These are phyloP conservation scores for Apostichopus parvimensis DNA, from an alignment of 35 echinoderm and acorn worm species.

Conservation along the genomic window DNA sequence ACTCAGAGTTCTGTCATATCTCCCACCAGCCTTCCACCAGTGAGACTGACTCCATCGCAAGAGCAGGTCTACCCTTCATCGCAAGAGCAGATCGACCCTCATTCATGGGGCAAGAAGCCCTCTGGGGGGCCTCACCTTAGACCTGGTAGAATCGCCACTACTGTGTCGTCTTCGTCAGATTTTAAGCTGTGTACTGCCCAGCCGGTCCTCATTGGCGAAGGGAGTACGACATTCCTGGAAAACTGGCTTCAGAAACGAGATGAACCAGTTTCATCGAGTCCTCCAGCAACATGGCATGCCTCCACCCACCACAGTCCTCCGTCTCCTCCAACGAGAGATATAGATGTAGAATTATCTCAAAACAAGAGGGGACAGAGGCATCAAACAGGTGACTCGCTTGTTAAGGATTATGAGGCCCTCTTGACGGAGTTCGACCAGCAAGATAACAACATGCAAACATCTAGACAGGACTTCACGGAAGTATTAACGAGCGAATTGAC, in stretches of 20 bases:
- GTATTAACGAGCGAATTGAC: neutral
- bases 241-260: conserved; percentile 14
- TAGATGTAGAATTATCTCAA: neutral
- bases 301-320: conserved; percentile 17
- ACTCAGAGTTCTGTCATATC: conserved; percentile 65
- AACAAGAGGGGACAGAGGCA: conserved; percentile 5
- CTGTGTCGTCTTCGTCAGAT: conserved; percentile 12
- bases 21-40: conserved; percentile 57
- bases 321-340: conserved; percentile 53
- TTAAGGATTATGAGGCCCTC: conserved; percentile 27
- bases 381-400: conserved; percentile 29
- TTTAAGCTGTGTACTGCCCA: conserved; percentile 30
- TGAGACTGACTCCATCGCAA: conserved; percentile 61
- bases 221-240: neutral
- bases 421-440: conserved; percentile 5
- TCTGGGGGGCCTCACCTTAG: neutral
- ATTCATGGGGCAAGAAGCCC: neutral
- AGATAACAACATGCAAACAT: neutral
- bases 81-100: conserved; percentile 39
- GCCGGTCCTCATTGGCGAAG: conserved; percentile 29
- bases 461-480: neutral
- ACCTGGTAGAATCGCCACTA: neutral
- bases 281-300: conserved; percentile 29
- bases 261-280: neutral
- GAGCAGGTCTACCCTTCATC: conserved; percentile 48